phyloP scores from a whole-genome alignment of 2,113 vertebrate species.

The Platysteira castanea region DNA sequence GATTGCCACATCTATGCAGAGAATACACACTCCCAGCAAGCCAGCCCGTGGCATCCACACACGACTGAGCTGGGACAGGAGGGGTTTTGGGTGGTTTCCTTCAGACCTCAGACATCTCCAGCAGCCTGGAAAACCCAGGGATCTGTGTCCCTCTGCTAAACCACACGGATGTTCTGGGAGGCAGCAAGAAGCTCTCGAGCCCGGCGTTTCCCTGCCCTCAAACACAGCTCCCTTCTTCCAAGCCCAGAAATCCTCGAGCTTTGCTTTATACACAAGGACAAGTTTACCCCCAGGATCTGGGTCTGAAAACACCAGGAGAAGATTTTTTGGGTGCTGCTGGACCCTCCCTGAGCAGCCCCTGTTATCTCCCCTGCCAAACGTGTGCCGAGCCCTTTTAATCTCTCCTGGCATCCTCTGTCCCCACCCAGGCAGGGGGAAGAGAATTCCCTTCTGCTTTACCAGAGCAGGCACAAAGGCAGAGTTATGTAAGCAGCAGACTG shows the following conservation, averaged over 20 bases:
- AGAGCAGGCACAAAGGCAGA: not conserved
- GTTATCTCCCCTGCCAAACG: not conserved
- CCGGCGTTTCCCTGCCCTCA: fast-evolving
- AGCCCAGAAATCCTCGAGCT: not conserved
- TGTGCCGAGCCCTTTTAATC: not conserved
- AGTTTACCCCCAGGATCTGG: not conserved
- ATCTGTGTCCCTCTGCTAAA: not conserved
- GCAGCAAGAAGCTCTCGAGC: not conserved
- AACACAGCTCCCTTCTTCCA: not conserved
- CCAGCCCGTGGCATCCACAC: not conserved
- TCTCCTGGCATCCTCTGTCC: not conserved
- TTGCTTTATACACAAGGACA: not conserved
- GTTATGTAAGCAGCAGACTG: not conserved
- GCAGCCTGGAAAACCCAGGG: not conserved
- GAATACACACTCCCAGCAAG: not conserved
- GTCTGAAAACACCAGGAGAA: not conserved
- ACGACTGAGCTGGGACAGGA: not conserved
- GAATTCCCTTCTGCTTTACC: not conserved
- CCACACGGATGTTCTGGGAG: not conserved
- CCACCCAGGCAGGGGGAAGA: not conserved
- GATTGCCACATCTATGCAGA: not conserved
- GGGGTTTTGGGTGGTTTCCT: conserved; percentile 39
- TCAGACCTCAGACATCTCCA: not conserved
- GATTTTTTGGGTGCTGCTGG: not conserved
- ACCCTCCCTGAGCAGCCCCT: not conserved